A percentile compares a stretch with the other conserved stretches of the same genome.
Conservation (phyloP, 2,113 vertebrate species). For the Rhea americana region DNA sequence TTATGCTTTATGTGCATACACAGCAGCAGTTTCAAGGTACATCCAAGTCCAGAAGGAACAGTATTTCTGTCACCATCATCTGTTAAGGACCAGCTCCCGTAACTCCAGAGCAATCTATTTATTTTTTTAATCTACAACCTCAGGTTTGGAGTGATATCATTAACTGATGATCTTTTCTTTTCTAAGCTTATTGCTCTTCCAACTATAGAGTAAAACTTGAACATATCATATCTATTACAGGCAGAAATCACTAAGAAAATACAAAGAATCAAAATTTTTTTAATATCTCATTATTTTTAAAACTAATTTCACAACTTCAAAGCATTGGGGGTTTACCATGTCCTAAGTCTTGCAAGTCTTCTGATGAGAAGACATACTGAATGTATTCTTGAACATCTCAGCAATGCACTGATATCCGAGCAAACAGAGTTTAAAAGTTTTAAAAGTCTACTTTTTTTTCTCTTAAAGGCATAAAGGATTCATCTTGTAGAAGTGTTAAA, state of each 20-base stretch:
- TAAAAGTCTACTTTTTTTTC: background rate
- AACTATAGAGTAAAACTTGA: background rate
- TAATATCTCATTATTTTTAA: background rate
- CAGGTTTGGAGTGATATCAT: background rate
- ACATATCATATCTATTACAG: background rate
- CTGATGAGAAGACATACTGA: background rate
- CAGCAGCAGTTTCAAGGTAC: background rate
- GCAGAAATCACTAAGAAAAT: background rate
- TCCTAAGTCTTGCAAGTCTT: background rate
- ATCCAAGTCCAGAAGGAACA: background rate
- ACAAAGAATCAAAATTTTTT: background rate
- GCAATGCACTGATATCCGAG: background rate
- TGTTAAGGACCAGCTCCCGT: background rate
- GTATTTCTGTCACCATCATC: background rate
- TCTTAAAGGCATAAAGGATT: background rate
- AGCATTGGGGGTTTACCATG: background rate
- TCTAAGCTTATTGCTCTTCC: background rate
- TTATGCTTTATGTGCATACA: fast-evolving
- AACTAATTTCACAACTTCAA: background rate
- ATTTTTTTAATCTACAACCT: background rate
- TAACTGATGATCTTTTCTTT: background rate
- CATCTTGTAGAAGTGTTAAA: too few species aligned
- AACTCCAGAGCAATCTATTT: background rate
- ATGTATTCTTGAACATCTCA: background rate
- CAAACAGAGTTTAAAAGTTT: background rate